Conservation (phyloP, 2,888 invertebrate genomes). For the Dynastes maya region DNA sequence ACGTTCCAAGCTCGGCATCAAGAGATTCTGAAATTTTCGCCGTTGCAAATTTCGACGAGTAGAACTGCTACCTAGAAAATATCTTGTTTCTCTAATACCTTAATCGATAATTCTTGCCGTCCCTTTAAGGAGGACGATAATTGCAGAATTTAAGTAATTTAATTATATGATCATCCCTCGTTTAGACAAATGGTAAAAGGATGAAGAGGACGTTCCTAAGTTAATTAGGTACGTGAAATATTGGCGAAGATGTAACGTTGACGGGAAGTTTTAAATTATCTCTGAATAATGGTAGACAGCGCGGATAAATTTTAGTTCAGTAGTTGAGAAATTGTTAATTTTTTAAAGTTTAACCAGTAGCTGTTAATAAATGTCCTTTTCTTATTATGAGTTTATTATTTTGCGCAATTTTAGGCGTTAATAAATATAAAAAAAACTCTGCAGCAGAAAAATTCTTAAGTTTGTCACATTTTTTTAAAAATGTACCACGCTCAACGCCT, state of each 20-base stretch:
- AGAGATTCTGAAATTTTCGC: constrained; percentile 1
- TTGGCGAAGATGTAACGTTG: neutral
- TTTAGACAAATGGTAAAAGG: constrained; percentile 15
- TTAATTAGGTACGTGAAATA: constrained; percentile 19
- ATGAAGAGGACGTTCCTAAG: neutral
- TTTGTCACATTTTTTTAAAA: too few species aligned
- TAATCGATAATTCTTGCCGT: neutral
- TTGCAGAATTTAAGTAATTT: constrained; percentile 24
- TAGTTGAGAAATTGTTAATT: too few species aligned
- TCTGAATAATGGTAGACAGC: too few species aligned
- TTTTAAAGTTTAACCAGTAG: too few species aligned
- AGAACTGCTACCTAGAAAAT: neutral
- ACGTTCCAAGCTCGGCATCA: neutral
- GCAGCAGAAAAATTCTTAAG: too few species aligned
- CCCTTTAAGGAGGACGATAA: neutral
- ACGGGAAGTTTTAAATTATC: neutral
- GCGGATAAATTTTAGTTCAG: too few species aligned
- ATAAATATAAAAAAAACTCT: too few species aligned
- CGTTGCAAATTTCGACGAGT: neutral
- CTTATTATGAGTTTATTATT: too few species aligned
- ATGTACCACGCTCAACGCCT: too few species aligned
- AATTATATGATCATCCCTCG: constrained; percentile 18
- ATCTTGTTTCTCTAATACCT: neutral
- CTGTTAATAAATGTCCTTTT: too few species aligned
- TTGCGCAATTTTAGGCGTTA: too few species aligned